A percentile compares a stretch with the other conserved stretches of the same genome.
These are phyloP conservation scores for Hololepta plana DNA, from an alignment of 2,888 invertebrate genomes.

Conservation along the genomic window DNA sequence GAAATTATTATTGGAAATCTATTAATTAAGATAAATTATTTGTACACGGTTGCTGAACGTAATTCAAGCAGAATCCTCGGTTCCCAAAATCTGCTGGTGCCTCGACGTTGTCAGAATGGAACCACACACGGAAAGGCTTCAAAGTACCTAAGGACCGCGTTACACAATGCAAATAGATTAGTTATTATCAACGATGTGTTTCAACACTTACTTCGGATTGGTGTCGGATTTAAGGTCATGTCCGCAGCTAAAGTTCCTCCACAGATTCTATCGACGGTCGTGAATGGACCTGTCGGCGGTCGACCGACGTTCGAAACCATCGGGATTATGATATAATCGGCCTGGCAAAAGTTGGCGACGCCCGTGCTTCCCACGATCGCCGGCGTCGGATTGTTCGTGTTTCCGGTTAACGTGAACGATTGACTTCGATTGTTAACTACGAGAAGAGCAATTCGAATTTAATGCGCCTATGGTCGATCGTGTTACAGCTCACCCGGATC, in stretches of 20 bases:
- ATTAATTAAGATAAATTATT: too few species aligned
- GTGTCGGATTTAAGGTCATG: constrained; percentile 44
- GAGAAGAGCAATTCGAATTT: too few species aligned
- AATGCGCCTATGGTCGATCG: neutral
- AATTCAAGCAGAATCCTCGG: constrained; percentile 67
- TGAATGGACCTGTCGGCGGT: constrained; percentile 33
- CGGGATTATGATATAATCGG: constrained; percentile 66
- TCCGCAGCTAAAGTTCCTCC: constrained; percentile 66
- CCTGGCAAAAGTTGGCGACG: constrained; percentile 49
- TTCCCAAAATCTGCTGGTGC: constrained; percentile 55
- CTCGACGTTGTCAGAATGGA: constrained; percentile 62
- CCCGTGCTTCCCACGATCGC: constrained; percentile 52
- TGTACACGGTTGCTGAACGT: constrained; percentile 71
- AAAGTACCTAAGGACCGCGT: constrained; percentile 59
- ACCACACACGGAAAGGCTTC: constrained; percentile 60
- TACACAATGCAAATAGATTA: constrained; percentile 1
- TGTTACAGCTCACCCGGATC: constrained; percentile 34
- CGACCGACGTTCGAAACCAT: constrained; percentile 54
- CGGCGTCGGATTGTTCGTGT: constrained; percentile 43
- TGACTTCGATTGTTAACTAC: constrained; percentile 53
- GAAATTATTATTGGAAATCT: too few species aligned
- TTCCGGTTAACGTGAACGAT: constrained; percentile 61
- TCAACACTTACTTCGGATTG: constrained; percentile 49
- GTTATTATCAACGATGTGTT: constrained; percentile 1
- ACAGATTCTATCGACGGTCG: constrained; percentile 65